Conservation (phyloP, 2,797 vertebrate genomes). For the Atherinosoma microstoma region DNA sequence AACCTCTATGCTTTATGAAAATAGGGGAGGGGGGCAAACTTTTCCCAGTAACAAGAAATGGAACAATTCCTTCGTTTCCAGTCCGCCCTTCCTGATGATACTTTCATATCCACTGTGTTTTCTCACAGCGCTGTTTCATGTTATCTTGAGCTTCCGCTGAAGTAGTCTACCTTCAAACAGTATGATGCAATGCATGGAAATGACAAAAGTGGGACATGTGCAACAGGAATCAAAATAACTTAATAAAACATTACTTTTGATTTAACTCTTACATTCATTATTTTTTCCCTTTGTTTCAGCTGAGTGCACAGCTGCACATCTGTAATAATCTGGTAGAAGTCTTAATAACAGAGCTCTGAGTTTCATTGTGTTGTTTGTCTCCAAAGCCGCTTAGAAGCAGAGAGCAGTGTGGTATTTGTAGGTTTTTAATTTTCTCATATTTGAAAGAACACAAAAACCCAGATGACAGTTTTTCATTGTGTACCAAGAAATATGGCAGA, state of each 20-base stretch:
- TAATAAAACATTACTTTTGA: conserved; percentile 20
- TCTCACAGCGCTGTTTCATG: conserved; percentile 15
- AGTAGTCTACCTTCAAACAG: conserved; percentile 25
- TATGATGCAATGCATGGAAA: conserved; percentile 54
- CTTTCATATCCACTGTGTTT: conserved; percentile 25
- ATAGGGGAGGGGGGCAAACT: not conserved
- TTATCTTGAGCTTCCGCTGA: conserved; percentile 17
- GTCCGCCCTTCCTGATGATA: conserved; percentile 2
- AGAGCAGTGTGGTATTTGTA: not conserved
- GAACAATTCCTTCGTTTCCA: not conserved
- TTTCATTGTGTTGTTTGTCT: conserved; percentile 15
- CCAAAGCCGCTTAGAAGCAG: conserved; percentile 8
- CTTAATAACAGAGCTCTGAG: conserved; percentile 6
- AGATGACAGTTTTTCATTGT: conserved; percentile 7
- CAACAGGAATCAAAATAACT: conserved; percentile 2
- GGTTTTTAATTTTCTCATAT: conserved; percentile 11
- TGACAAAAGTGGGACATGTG: conserved; percentile 2
- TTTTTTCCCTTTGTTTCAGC: not conserved
- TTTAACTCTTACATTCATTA: conserved; percentile 1
- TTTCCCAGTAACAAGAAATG: not conserved
- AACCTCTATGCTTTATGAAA: not conserved
- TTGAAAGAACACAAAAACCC: conserved; percentile 4
- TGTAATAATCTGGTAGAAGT: not conserved
- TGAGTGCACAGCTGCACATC: not conserved
- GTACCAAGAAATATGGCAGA: not conserved